Evolutionary conservation across 2,888 invertebrate genomes (phyloP).

Genomic region (Calliopum simillimum): DNA sequence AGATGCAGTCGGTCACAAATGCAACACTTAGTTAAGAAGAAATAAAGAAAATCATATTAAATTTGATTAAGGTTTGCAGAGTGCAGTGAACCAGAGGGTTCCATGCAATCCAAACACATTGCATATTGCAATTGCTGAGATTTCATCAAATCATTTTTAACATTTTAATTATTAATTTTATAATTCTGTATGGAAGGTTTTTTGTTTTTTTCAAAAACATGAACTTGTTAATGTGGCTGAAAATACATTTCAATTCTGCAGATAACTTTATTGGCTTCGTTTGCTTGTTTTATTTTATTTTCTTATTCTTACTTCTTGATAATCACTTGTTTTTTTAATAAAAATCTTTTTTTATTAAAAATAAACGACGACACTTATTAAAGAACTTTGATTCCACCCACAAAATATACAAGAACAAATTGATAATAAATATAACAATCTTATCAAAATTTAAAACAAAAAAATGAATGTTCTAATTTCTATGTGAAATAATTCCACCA

Average conservation of each 20-base stretch:
- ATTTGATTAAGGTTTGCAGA: no score
- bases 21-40: no score
- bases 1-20: no score
- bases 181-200: no score
- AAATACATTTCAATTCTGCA: neutral
- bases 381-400: constrained; percentile 13
- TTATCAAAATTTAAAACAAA: neutral
- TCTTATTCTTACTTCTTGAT: neutral
- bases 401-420: neutral
- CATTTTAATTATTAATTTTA: no score
- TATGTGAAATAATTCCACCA: no score
- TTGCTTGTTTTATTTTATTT: neutral
- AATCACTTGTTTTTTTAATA: neutral
- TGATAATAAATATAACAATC: constrained; percentile 4
- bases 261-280: constrained; percentile 16
- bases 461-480: constrained; percentile 6
- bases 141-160: neutral
- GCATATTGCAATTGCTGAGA: neutral
- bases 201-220: no score
- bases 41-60: no score
- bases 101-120: neutral
- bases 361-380: neutral
- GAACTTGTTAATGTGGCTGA: neutral
- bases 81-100: neutral
- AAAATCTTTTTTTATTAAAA: neutral